Percentiles rank a stretch among this genome's conserved stretches.
phyloP scores from a whole-genome alignment of 2,113 vertebrate species.

The Pseudorectes ferrugineus region DNA sequence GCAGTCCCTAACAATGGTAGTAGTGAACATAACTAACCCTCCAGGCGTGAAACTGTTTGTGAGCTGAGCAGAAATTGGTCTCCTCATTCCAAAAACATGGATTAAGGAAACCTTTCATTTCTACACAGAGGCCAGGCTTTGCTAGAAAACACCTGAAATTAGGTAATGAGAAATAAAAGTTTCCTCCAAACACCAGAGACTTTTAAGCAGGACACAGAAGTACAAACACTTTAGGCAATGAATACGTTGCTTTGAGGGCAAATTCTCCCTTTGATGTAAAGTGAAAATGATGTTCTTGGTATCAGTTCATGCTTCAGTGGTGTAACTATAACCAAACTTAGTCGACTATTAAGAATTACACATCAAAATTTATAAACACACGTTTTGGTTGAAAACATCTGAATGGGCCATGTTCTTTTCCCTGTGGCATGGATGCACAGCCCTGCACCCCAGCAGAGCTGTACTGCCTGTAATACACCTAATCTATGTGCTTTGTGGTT shows the following conservation, averaged over 20 bases:
- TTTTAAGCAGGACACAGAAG: neutral
- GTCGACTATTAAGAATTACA: neutral
- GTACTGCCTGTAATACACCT: neutral
- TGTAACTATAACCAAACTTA: neutral
- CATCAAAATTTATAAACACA: neutral
- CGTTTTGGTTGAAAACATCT: neutral
- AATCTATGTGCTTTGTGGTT: accelerated
- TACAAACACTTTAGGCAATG: neutral
- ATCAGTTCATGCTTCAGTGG: neutral
- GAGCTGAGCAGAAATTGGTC: neutral
- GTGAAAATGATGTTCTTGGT: neutral
- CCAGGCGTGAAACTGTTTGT: neutral
- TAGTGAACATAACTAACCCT: neutral
- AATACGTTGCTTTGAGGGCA: neutral
- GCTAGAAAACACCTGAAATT: neutral
- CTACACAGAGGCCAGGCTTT: neutral
- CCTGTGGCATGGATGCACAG: neutral
- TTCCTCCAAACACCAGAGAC: neutral
- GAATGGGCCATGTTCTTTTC: neutral
- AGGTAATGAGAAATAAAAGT: neutral
- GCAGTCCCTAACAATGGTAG: no score
- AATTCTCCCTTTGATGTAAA: neutral
- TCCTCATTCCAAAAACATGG: neutral
- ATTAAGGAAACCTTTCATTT: neutral
- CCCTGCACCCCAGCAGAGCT: neutral